Evolutionary conservation across 2,888 invertebrate species (phyloP), one percentile per base, ranked within the genome.

Genomic region (Linnaemya vulpina): DNA sequence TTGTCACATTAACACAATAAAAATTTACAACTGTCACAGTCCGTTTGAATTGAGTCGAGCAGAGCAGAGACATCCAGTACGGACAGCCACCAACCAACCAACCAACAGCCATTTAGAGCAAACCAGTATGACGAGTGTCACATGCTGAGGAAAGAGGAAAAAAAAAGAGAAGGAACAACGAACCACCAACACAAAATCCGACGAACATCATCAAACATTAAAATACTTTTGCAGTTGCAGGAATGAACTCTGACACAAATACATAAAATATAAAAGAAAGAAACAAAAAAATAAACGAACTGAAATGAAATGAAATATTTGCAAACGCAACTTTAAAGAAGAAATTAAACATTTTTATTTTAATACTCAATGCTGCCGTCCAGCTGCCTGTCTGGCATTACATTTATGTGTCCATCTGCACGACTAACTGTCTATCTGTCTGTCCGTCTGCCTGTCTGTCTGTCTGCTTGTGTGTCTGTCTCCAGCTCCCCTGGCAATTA

Each of bases 1-100:
- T 90, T 90, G 91, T 90, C 91, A 90, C 90, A 90, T 90, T 90
- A 90, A 89, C 91, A 90, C 89, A 89, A 89, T 90, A 89, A 89
- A 89, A 90, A 90, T 91, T 88, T 89, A 90, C 73, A 87, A 86
- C 83, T 86, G 81, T 87, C 84, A 82, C 81, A 85, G 65, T 84
- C 76, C 71, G 78, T 77, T 81, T 60, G 43, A 70, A 74, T 51
- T 73, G 43, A 62, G 55, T 76, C 63, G 35, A 67, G 38, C 25
- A 40, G 15, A 63, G 53, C n/a, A 9, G 30, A 62, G 67, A 67
- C 67, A 74, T 74, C 58, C 67, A 74, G 46, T 53, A 35, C 15
- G 43, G 5, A 43, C 25, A 60, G 60, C 58, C 30, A 13, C 20
- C 11, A 13, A 46, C 46, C 46, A 46, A n/a, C 13, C 13, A 46